phyloP scores from a whole-genome alignment of 2,113 vertebrate genomes.

The Aegotheles bennettii region DNA sequence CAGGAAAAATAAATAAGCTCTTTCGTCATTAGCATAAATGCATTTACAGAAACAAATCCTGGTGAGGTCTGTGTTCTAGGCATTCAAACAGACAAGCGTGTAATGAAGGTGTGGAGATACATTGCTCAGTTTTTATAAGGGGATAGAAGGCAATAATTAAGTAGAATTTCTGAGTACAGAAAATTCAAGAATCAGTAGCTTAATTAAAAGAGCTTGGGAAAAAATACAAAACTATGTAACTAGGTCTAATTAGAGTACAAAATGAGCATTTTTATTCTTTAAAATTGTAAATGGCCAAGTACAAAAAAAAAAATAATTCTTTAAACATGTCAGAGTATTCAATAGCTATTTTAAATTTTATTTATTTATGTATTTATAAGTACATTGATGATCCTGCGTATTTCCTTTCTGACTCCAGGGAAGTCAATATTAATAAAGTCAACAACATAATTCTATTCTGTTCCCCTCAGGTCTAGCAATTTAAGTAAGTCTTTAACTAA shows the following conservation, averaged over 20 bases:
- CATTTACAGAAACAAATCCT: background rate
- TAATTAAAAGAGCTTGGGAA: background rate
- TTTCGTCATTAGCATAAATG: background rate
- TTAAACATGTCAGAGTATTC: background rate
- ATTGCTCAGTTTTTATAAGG: background rate
- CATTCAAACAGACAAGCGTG: background rate
- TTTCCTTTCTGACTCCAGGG: too few relatives aligned
- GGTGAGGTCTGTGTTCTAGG: background rate
- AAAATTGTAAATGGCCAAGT: background rate
- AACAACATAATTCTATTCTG: background rate
- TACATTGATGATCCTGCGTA: background rate
- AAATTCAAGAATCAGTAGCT: background rate
- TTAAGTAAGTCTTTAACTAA: background rate
- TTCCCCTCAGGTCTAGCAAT: fast-evolving
- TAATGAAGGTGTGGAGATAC: background rate
- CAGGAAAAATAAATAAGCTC: background rate
- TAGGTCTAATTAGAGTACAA: background rate
- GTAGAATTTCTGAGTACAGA: background rate
- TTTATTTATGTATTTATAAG: background rate
- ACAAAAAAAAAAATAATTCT: background rate
- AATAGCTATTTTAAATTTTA: fast-evolving
- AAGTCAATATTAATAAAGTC: background rate
- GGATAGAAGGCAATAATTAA: background rate
- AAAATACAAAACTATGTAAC: background rate
- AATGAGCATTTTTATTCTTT: background rate